A percentile compares a stretch with the other conserved stretches of the same genome.
These are phyloP conservation scores for Micrastur ruficollis DNA, from an alignment of 2,797 vertebrate species.

Conservation along the genomic window DNA sequence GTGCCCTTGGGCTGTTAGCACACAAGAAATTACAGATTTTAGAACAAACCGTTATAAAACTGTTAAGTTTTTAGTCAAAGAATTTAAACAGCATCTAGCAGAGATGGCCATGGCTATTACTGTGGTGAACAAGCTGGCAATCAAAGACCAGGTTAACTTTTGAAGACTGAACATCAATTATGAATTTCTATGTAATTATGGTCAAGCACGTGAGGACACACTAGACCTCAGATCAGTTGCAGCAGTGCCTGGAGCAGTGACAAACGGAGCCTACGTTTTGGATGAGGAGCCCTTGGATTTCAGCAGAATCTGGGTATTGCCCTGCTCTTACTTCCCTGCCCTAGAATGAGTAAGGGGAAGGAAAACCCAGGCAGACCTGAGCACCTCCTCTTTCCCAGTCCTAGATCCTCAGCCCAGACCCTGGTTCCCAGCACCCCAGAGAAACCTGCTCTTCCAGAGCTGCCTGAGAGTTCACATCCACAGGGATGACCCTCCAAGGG, in stretches of 20 bases:
- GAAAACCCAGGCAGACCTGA: not conserved
- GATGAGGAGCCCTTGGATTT: not conserved
- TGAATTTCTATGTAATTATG: not conserved
- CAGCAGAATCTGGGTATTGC: not conserved
- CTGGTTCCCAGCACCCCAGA: not conserved
- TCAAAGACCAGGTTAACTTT: not conserved
- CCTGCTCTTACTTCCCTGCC: not conserved
- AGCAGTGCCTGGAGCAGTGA: not conserved
- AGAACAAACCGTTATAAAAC: not conserved
- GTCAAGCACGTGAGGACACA: accelerated
- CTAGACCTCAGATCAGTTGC: accelerated
- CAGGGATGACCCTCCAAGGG: not conserved
- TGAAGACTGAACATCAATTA: not conserved
- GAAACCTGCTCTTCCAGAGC: not conserved
- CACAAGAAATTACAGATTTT: not conserved
- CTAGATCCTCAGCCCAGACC: not conserved
- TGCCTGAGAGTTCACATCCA: not conserved
- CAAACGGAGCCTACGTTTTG: accelerated
- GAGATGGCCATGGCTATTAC: not conserved
- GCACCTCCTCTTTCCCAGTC: not conserved
- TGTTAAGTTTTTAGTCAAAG: not conserved
- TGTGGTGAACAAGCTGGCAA: not conserved
- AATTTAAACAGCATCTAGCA: not conserved
- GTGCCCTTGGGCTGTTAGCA: not conserved
- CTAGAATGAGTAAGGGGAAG: not conserved